Evolutionary conservation across 1,140 invertebrate genomes (phyloP), one percentile per base, ranked within the genome.

Genomic region (Arctopsyche grandis): DNA sequence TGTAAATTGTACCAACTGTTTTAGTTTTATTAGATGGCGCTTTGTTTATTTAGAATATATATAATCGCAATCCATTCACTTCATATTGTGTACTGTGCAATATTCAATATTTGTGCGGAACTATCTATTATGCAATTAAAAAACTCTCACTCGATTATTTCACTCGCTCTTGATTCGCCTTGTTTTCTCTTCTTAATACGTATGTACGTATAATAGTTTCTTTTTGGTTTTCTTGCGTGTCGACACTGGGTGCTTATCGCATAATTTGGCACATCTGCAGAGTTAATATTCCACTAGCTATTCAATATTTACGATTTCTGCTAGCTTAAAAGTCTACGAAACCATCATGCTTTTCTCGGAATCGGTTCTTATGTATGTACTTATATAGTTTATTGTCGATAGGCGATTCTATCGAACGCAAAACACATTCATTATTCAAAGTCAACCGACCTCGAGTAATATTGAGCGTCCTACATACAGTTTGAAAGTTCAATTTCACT

Each of bases 401-500:
- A 16, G 46, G 14, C 44, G 21, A 16, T 74, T 74, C 22, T 56
- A 56, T 56, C 19, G 71, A 74, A 38, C 24, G 26, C 29, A 5
- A 38, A 70, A 74, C 46, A 56, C 71, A 56, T 74, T 74, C 71
- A 56, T 74, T 74, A 74, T 74, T 74, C 46, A 74, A 74, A 74
- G 19, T 74, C 43, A 56, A 74, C 71, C 71, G 71, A 74, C 71
- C 71, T 74, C 71, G 48, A 14, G 21, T 74, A 46, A 74, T 74
- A 74, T 74, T 56, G 71, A 74, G 71, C 71, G 71, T 74, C 71
- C 71, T 56, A 74, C 71, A 74, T 74, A 52, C 16, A 22, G 56
- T 74, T 74, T 74, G 71, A 74, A 74, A 74, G 71, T 56, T 48
- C 71, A 74, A 74, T 74, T 74, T 74, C 46, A 74, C 46, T 73